Evolutionary conservation across 1,140 invertebrate species (phyloP).

Genomic region (Penaeus japonicus): DNA sequence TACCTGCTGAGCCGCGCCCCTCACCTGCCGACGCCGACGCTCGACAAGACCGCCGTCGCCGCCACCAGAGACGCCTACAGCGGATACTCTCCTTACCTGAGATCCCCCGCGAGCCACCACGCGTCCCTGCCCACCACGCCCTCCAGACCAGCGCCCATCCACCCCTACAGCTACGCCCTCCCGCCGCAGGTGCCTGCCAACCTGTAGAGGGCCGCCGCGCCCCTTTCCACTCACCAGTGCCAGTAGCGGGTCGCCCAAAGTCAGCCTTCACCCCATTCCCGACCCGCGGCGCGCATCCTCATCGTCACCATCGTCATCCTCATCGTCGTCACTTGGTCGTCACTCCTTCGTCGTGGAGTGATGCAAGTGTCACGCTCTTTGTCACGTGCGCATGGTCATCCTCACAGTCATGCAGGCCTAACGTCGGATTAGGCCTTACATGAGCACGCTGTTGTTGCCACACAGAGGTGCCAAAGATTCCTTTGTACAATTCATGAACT

Average conservation of each 20-base stretch:
- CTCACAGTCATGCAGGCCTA: slow-evolving; percentile 30
- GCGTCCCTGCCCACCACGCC: slow-evolving; percentile 38
- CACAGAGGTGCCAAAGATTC: slow-evolving; percentile 47
- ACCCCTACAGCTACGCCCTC: slow-evolving; percentile 56
- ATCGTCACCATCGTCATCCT: neutral
- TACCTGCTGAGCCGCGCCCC: slow-evolving; percentile 47
- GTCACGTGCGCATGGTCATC: too few relatives aligned
- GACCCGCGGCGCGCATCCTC: neutral
- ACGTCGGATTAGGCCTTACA: slow-evolving; percentile 27
- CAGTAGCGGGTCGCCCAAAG: slow-evolving; percentile 1
- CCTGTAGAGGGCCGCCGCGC: slow-evolving; percentile 9
- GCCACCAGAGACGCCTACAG: slow-evolving; percentile 48
- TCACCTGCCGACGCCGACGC: slow-evolving; percentile 32
- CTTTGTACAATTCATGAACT: slow-evolving; percentile 1
- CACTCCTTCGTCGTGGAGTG: neutral
- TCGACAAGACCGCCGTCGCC: slow-evolving; percentile 13
- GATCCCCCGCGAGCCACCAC: slow-evolving; percentile 21
- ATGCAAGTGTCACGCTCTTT: too few relatives aligned
- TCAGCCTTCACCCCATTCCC: neutral
- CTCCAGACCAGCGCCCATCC: slow-evolving; percentile 53
- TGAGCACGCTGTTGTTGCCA: slow-evolving; percentile 18
- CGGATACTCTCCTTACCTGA: slow-evolving; percentile 52
- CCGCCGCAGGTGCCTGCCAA: slow-evolving; percentile 55
- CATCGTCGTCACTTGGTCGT: neutral
- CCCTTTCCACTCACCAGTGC: too few relatives aligned